Percentiles rank a stretch among this genome's conserved stretches.
Evolutionary conservation across 1,140 invertebrate genomes (phyloP).

Genomic region (Drosophila sturtevanti): DNA sequence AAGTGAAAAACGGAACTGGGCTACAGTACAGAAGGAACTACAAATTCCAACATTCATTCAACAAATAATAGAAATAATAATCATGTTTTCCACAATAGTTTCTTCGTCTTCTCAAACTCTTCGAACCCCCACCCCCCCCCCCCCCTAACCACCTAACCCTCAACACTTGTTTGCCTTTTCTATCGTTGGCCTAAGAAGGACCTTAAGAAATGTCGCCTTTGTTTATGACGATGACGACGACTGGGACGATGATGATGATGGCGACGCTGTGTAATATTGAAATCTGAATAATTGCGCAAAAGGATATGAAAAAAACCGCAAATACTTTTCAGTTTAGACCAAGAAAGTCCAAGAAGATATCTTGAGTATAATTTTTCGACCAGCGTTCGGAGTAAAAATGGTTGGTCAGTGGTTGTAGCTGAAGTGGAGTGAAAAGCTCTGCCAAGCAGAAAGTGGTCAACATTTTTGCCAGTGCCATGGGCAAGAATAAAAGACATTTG

Average conservation of each 20-base stretch:
- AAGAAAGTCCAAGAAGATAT: constrained; percentile 56
- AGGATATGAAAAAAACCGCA: constrained; percentile 78
- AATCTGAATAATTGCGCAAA: constrained; percentile 79
- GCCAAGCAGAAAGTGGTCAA: constrained; percentile 78
- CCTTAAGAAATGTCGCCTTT: constrained; percentile 53
- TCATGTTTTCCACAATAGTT: constrained; percentile 46
- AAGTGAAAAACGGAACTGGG: neutral
- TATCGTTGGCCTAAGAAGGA: neutral
- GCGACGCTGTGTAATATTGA: constrained; percentile 66
- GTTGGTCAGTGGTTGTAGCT: constrained; percentile 9
- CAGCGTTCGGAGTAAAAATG: constrained; percentile 53
- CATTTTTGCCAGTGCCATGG: constrained; percentile 77
- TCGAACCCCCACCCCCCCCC: neutral
- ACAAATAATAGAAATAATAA: constrained; percentile 70
- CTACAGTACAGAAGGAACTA: constrained; percentile 12
- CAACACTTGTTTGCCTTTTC: no score
- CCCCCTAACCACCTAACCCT: neutral
- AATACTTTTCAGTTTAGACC: constrained; percentile 53
- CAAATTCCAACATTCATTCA: constrained; percentile 46
- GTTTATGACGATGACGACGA: constrained; percentile 58
- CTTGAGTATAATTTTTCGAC: constrained; percentile 61
- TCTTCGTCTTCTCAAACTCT: no score
- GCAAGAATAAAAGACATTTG: constrained; percentile 68
- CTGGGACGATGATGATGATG: neutral
- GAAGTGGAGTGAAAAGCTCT: constrained; percentile 62